A percentile compares a stretch with the other conserved stretches of the same genome.
Conservation (phyloP, 2,113 vertebrate genomes). For the Rhinogobius similis region DNA sequence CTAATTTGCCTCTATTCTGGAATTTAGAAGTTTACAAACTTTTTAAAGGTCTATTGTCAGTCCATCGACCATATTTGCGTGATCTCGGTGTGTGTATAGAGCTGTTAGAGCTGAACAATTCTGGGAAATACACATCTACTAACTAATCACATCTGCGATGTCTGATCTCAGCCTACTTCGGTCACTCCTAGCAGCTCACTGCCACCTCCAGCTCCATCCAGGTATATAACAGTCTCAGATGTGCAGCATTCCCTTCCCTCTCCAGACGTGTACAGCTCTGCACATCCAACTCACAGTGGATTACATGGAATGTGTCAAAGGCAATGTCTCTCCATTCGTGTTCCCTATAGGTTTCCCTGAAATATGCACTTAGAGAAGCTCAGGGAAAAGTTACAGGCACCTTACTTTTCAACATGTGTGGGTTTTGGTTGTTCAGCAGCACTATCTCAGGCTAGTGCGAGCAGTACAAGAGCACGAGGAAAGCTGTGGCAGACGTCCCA, state of each 20-base stretch:
- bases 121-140: too few species aligned
- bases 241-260: not conserved
- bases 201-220: not conserved
- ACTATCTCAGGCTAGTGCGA: constrained; percentile 16
- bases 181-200: too few species aligned
- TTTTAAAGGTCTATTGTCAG: too few species aligned
- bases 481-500: not conserved
- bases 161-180: too few species aligned
- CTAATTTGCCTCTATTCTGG: too few species aligned
- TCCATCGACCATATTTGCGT: too few species aligned
- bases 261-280: not conserved
- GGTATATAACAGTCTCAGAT: not conserved
- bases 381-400: constrained; percentile 46
- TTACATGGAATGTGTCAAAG: constrained; percentile 29
- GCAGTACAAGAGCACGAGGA: constrained; percentile 17
- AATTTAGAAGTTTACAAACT: too few species aligned
- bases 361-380: not conserved
- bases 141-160: too few species aligned
- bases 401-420: not conserved
- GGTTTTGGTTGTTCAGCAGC: not conserved
- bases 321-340: not conserved
- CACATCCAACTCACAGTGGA: not conserved
- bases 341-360: constrained; percentile 10
- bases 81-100: too few species aligned
- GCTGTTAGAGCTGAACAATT: too few species aligned